Base-by-base conservation (phyloP, 1,140 invertebrate genomes). In the Conopomorpha cramerella region DNA sequence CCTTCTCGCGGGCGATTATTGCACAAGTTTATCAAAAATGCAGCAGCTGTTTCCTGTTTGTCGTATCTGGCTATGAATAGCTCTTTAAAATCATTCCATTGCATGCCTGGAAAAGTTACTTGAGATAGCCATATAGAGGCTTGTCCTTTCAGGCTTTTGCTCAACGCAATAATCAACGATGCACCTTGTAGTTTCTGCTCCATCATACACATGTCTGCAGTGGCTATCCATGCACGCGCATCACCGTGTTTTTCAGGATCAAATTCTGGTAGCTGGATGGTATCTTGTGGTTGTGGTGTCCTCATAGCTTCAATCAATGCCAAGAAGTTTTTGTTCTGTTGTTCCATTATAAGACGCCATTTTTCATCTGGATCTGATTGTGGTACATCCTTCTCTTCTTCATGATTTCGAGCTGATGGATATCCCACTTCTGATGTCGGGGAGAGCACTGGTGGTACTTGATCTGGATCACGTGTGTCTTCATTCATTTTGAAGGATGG, bases 101-200 rank as follows among this genome's bases (percentile, higher is more conserved):
- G 47, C n/a, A 53, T 50, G 1, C 43, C 47, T 34, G 37, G 37
- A 34, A 38, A 50, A 13, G 41, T 41, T 25, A 49, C 29, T 41
- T 45, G 43, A 8, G 40, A 34, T 3, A 48, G 37, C 43, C 49
- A 49, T 31, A 37, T 31, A 30, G 49, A 49, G 18, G 45, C 33
- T n/a, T 28, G 8, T 17, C 35, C 35, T 18, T 36, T 36, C 8
- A 36, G 18, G 3, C 26, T 17, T 2, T 15, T 14, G 16, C 36
- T 38, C 7, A 38, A 7, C n/a, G 16, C 23, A 6, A 38, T 23
- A 11, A 38, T 26, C n/a, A 38, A 30, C 2, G 15, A 1, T 12
- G 16, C 18, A 8, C 36, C 36, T 19, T 28, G 2, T 19, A 7
- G n/a, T 10, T 6, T 6, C 1, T 30, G 13, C 3, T 36, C 35